These are phyloP conservation scores for Pentalonia nigronervosa DNA, from an alignment of 1,140 invertebrate species.

Conservation along the genomic window DNA sequence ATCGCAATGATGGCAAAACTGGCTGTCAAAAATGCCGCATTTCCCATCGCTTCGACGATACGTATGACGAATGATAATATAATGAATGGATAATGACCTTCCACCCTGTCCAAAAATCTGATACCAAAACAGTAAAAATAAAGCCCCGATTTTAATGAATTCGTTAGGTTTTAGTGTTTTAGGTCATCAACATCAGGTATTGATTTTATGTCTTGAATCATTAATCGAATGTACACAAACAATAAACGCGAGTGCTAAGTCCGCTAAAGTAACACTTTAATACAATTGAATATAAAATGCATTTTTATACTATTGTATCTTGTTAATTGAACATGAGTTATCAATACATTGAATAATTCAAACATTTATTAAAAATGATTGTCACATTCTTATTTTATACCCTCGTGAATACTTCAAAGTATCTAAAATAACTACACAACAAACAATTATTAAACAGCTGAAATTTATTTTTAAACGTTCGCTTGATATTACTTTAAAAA, in stretches of 20 bases:
- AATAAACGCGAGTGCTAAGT: background rate
- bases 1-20: conserved; percentile 93
- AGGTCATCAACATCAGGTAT: background rate
- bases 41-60: conserved; percentile 90
- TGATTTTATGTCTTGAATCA: background rate
- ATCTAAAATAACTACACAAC: too few species aligned
- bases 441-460: too few species aligned
- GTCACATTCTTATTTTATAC: too few species aligned
- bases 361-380: background rate
- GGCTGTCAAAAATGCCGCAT: conserved; percentile 90
- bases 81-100: conserved; percentile 85
- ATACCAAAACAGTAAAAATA: conserved; percentile 62
- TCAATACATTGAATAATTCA: background rate
- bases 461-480: background rate
- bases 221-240: background rate
- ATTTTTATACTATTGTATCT: background rate
- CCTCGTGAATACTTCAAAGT: background rate
- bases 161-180: background rate
- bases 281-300: background rate
- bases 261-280: background rate
- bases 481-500: background rate
- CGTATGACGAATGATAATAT: conserved; percentile 84
- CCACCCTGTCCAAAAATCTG: conserved; percentile 80
- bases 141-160: background rate
- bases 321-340: background rate